phyloP scores from a whole-genome alignment of 2,797 vertebrate genomes.

The Atherinosoma microstoma region DNA sequence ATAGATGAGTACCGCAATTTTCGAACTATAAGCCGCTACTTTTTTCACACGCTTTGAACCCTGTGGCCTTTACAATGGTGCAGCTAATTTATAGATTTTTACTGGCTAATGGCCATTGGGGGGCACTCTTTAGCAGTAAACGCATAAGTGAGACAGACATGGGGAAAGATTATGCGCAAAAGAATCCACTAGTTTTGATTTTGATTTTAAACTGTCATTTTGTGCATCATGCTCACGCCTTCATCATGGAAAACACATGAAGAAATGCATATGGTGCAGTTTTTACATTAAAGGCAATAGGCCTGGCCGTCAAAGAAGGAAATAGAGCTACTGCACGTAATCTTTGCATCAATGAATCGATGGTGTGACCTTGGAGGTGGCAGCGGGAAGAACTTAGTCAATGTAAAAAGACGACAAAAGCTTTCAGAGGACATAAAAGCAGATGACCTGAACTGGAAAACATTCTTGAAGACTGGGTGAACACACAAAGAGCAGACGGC shows the following conservation, averaged over 20 bases:
- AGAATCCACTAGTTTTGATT: no score
- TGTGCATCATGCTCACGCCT: no score
- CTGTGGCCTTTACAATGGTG: no score
- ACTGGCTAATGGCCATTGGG: no score
- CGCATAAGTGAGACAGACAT: no score
- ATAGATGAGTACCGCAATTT: not conserved
- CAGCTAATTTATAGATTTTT: no score
- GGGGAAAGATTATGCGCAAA: no score
- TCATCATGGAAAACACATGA: not conserved
- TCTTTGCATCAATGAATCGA: not conserved
- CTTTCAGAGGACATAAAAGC: not conserved
- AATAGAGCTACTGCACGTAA: not conserved
- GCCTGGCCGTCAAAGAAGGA: not conserved
- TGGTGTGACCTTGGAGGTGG: not conserved
- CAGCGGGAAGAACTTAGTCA: not conserved
- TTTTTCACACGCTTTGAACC: no score
- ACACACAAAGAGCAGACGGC: conserved; percentile 13
- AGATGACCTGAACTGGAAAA: conserved; percentile 17
- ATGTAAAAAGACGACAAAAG: not conserved
- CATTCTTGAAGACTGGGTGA: conserved; percentile 3
- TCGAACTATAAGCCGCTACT: no score
- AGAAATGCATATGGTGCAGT: not conserved
- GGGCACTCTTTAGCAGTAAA: no score
- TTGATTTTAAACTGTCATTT: no score
- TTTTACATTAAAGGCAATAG: not conserved